These are phyloP conservation scores for Lasiurus cinereus DNA, from an alignment of 2,113 vertebrate genomes.

Conservation along the genomic window DNA sequence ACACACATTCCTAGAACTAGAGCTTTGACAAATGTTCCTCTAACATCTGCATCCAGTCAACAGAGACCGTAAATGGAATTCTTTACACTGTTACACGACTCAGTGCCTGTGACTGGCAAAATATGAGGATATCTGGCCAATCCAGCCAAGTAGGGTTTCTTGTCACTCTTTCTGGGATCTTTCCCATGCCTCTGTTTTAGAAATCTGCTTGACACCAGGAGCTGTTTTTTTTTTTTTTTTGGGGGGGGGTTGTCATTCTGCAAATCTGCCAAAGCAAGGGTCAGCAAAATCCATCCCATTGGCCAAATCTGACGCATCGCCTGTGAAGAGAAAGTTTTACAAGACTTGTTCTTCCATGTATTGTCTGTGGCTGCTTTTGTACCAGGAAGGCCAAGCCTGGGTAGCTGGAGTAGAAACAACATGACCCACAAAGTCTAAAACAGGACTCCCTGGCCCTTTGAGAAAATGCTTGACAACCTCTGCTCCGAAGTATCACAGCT, in stretches of 20 bases:
- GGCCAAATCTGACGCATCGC: not conserved
- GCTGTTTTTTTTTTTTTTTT: not conserved
- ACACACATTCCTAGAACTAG: conserved; percentile 33
- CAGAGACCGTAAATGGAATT: not conserved
- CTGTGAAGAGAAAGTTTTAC: not conserved
- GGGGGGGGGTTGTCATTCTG: not conserved
- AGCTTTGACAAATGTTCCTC: conserved; percentile 31
- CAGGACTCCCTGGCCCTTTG: not conserved
- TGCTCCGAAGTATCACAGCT: not conserved
- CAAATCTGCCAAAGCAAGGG: not conserved
- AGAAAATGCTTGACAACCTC: not conserved
- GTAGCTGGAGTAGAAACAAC: not conserved
- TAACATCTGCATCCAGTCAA: not conserved
- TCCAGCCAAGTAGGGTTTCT: not conserved
- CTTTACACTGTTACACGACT: not conserved
- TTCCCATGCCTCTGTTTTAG: not conserved
- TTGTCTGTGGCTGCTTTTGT: not conserved
- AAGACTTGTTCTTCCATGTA: no score
- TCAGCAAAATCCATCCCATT: not conserved
- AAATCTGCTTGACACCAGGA: not conserved
- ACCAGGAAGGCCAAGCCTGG: not conserved
- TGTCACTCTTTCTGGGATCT: not conserved
- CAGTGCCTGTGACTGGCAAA: not conserved
- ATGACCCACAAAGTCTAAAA: not conserved
- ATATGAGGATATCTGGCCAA: not conserved